Conservation (phyloP, 2,888 invertebrate genomes). For the Acanthococcus lagerstroemiae region DNA sequence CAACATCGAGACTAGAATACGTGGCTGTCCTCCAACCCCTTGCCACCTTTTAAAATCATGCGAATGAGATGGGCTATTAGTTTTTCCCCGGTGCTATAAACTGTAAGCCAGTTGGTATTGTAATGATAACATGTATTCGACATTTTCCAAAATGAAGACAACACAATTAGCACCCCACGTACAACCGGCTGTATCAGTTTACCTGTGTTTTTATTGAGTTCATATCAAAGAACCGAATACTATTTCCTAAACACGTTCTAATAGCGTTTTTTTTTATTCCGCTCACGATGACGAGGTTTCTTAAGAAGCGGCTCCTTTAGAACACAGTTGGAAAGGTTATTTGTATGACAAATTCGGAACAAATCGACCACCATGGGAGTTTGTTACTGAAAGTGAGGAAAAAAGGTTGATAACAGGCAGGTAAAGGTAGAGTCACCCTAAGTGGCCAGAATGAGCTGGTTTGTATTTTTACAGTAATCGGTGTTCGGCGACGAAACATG, state of each 20-base stretch:
- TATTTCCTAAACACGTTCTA: not conserved
- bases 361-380: constrained; percentile 23
- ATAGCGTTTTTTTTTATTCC: not conserved
- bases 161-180: not conserved
- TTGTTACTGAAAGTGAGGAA: constrained; percentile 1
- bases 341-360: constrained; percentile 26
- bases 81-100: too few species aligned
- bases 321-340: not conserved
- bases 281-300: not conserved
- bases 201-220: not conserved
- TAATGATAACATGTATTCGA: too few species aligned
- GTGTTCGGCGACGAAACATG: too few species aligned
- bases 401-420: not conserved
- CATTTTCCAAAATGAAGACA: not conserved
- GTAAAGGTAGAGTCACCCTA: not conserved
- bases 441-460: too few species aligned
- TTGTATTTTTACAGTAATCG: too few species aligned
- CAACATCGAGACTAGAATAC: too few species aligned
- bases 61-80: too few species aligned
- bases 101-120: too few species aligned
- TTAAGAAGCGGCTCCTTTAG: not conserved
- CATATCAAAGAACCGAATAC: not conserved
- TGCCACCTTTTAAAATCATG: too few species aligned
- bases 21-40: too few species aligned
- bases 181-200: not conserved